These are phyloP conservation scores for Hiodon tergisus DNA, from an alignment of 2,113 vertebrate species.

Conservation along the genomic window DNA sequence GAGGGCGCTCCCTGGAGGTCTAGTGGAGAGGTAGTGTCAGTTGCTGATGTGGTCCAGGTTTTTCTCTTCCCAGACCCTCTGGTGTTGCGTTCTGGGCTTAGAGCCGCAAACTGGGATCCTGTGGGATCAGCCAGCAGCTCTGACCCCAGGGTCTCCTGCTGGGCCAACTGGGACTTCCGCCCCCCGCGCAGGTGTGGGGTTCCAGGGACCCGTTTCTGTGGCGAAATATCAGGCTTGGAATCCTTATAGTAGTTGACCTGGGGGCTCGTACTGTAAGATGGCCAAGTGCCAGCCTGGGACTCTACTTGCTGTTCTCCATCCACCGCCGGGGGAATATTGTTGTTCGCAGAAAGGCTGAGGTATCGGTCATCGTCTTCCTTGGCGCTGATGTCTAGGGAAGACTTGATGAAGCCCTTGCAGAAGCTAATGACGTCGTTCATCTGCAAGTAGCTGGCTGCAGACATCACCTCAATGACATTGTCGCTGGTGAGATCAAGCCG, in stretches of 20 bases:
- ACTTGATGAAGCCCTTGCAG: conserved; percentile 95
- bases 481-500: conserved; percentile 83
- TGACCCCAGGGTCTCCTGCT: conserved; percentile 33
- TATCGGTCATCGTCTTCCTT: conserved; percentile 75
- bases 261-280: conserved; percentile 50
- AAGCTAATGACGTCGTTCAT: conserved; percentile 95
- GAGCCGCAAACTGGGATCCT: conserved; percentile 51
- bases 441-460: conserved; percentile 92
- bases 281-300: conserved; percentile 56
- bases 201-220: conserved; percentile 35
- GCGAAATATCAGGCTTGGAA: conserved; percentile 39
- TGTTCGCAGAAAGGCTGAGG: conserved; percentile 73
- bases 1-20: conserved; percentile 58
- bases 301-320: too few species aligned
- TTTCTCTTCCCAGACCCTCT: conserved; percentile 52
- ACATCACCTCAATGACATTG: conserved; percentile 98
- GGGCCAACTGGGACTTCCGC: conserved; percentile 35
- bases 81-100: conserved; percentile 50
- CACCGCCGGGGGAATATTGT: conserved; percentile 34
- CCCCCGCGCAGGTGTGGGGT: conserved; percentile 18
- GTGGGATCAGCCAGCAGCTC: conserved; percentile 52
- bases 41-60: conserved; percentile 23
- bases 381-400: conserved; percentile 77
- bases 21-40: conserved; percentile 36
- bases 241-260: conserved; percentile 53